Evolutionary conservation across 2,113 vertebrate species (phyloP), one percentile per base, ranked within the genome.

Genomic region (Athene cunicularia): DNA sequence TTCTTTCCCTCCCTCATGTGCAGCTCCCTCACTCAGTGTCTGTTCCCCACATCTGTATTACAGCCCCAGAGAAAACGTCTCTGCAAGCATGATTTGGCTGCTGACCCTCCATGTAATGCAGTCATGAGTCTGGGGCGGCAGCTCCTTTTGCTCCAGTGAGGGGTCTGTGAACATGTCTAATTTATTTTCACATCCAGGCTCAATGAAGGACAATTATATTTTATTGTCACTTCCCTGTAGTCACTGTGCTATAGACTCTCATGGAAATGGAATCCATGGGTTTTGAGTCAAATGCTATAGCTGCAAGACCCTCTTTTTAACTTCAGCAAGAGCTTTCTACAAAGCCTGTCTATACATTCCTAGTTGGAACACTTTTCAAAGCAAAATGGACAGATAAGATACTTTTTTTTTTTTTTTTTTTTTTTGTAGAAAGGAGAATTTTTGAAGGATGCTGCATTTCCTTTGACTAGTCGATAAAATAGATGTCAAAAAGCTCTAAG

Each of bases 291-390:
- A 86, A 60, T 17, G 37, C 52, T 22, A 28, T 1, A 52, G 64
- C 76, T 68, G 39, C 55, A 91, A 91, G 35, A 53, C 13, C 19
- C 17, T 37, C 35, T 71, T 92, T 88, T 30, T 28, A 73, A 58
- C 35, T 87, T 64, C 74, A 87, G 43, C 49, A 64, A 58, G 81
- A 86, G 15, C 43, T 66, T 81, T 63, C 68, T 80, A 45, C 37
- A 92, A 93, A 79, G 53, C 45, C 23, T 43, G 49, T 58, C 0
- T 0, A 64, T 67, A 28, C 62, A 58, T 80, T 95, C 75, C 73
- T 72, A n/a, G 35, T 22, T 85, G 80, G 73, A 89, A 87, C 18
- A 33, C 41, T 47, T 88, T 72, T 91, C 91, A 91, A 95, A 95
- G 73, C 28, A 86, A 79, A 64, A 60, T 64, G 70, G 30, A 56